Conservation (phyloP, 2,113 vertebrate species). For the Vombatus ursinus region DNA sequence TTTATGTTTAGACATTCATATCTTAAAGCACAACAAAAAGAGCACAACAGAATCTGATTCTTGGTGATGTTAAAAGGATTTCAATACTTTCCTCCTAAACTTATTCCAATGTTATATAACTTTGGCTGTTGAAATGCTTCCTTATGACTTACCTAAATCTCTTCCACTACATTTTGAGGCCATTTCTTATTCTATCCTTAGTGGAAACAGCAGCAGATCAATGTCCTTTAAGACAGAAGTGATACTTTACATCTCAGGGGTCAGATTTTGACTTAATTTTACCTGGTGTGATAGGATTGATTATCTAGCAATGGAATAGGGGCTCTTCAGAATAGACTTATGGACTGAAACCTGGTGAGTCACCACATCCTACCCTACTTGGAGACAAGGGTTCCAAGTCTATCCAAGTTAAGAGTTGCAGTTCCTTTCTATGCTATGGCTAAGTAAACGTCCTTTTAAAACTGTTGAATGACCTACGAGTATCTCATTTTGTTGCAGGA, state of each 20-base stretch:
- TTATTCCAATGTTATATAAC: not conserved
- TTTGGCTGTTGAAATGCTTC: not conserved
- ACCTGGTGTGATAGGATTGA: not conserved
- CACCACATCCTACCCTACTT: too few species aligned
- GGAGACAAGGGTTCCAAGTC: too few species aligned
- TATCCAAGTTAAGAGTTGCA: too few species aligned
- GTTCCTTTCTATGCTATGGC: too few species aligned
- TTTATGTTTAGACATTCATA: slow-evolving; percentile 7
- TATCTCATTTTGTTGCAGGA: too few species aligned
- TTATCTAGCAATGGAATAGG: not conserved
- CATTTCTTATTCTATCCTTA: not conserved
- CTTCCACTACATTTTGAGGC: not conserved
- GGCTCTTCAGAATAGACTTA: not conserved
- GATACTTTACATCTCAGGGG: not conserved
- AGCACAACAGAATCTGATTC: slow-evolving; percentile 10
- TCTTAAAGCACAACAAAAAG: slow-evolving; percentile 25
- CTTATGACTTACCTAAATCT: slow-evolving; percentile 22
- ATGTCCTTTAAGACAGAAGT: not conserved
- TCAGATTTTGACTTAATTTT: not conserved
- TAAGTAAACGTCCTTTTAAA: too few species aligned
- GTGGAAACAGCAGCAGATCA: not conserved
- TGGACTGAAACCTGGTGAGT: not conserved
- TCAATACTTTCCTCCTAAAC: slow-evolving; percentile 24
- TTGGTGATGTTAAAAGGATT: slow-evolving; percentile 29
- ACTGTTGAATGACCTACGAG: too few species aligned